A percentile compares a stretch with the other conserved stretches of the same genome.
These are phyloP conservation scores for Philopedon plagiatum DNA, from an alignment of 2,888 invertebrate genomes.

Conservation along the genomic window DNA sequence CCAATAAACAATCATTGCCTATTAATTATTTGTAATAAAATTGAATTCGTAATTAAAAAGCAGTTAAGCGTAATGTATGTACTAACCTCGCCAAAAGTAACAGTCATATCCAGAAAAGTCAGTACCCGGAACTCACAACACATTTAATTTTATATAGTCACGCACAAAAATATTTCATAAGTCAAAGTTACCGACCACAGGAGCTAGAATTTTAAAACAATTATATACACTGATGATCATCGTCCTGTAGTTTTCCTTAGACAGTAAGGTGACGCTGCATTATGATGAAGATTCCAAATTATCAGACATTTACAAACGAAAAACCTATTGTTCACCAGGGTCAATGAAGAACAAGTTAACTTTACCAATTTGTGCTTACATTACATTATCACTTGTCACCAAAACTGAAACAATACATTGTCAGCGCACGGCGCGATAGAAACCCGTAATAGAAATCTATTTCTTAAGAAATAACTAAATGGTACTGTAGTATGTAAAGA, in stretches of 20 bases:
- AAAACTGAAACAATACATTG: conserved; percentile 7
- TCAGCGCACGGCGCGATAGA: background rate
- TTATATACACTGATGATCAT: background rate
- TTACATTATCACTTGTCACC: conserved; percentile 13
- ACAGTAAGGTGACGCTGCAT: too few species aligned
- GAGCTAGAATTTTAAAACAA: background rate
- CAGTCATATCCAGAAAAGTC: conserved; percentile 49
- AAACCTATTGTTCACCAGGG: background rate
- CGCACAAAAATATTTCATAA: background rate
- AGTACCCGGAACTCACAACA: conserved; percentile 39
- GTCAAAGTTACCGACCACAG: background rate
- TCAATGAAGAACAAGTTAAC: background rate
- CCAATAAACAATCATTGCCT: background rate
- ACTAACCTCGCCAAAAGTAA: conserved; percentile 52
- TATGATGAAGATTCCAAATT: too few species aligned
- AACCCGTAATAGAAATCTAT: conserved; percentile 1
- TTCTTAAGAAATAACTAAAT: background rate
- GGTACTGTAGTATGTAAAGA: background rate
- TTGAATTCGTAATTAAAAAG: conserved; percentile 12
- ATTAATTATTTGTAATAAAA: conserved; percentile 1
- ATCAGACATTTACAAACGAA: too few species aligned
- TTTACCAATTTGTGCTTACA: background rate
- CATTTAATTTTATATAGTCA: conserved; percentile 28
- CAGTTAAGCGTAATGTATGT: conserved; percentile 4
- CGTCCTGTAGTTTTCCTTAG: background rate